Evolutionary conservation across 2,113 vertebrate genomes (phyloP).

Genomic region (Mixornis gularis): DNA sequence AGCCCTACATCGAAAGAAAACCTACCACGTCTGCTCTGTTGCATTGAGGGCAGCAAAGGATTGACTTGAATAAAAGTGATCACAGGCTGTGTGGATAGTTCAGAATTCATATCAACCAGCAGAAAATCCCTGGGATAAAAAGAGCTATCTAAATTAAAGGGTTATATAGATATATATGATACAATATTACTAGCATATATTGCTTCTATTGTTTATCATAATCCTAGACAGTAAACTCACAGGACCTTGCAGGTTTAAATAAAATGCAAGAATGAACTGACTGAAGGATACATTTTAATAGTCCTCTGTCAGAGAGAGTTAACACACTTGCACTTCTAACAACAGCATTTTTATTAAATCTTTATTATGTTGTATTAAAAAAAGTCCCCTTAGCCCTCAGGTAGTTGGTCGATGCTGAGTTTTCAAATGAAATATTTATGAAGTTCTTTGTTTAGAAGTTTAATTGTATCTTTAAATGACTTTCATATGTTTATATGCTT

Average conservation of each 20-base stretch:
- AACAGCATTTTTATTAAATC: constrained; percentile 51
- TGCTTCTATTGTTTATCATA: constrained; percentile 34
- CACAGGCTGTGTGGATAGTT: background rate
- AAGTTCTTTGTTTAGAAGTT: constrained; percentile 63
- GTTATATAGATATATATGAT: background rate
- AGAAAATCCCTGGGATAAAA: constrained; percentile 1
- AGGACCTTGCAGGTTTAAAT: constrained; percentile 43
- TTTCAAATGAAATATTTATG: constrained; percentile 65
- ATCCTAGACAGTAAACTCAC: constrained; percentile 5
- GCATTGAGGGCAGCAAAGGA: background rate
- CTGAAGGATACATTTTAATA: constrained; percentile 48
- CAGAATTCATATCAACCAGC: background rate
- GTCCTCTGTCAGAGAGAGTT: constrained; percentile 40
- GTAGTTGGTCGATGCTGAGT: constrained; percentile 53
- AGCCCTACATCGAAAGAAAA: background rate
- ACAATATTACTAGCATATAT: constrained; percentile 4
- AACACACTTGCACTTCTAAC: constrained; percentile 57
- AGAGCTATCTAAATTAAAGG: background rate
- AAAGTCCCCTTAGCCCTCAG: constrained; percentile 43
- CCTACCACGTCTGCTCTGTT: background rate
- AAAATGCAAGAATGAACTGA: constrained; percentile 31
- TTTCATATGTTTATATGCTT: constrained; percentile 54
- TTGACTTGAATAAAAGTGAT: background rate
- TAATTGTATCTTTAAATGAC: constrained; percentile 64
- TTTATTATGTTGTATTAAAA: constrained; percentile 55